phyloP scores from a whole-genome alignment of 2,113 vertebrate genomes.

The Apodemus speciosus region DNA sequence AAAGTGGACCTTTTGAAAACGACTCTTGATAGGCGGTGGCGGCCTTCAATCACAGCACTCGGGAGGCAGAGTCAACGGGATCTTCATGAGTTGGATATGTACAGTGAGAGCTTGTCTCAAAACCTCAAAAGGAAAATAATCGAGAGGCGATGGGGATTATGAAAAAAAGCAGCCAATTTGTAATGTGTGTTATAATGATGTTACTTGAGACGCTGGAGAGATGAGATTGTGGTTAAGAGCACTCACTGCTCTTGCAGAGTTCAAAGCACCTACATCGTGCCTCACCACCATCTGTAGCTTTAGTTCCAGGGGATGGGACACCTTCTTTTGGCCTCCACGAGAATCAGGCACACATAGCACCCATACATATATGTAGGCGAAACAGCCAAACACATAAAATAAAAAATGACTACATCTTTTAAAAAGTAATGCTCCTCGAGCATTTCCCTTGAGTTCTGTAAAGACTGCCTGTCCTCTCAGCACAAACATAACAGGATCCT shows the following conservation, averaged over 20 bases:
- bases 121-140: constrained; percentile 3
- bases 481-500: neutral
- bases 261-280: neutral
- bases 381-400: neutral
- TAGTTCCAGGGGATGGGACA: neutral
- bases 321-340: neutral
- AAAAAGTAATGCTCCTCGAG: neutral
- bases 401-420: neutral
- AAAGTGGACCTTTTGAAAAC: too few relatives aligned
- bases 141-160: neutral
- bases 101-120: neutral
- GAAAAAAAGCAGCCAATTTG: constrained; percentile 4
- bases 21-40: too few relatives aligned
- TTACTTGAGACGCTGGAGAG: neutral
- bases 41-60: neutral
- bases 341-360: neutral
- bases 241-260: neutral
- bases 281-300: neutral
- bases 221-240: neutral
- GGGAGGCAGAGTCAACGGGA: neutral
- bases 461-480: constrained; percentile 4
- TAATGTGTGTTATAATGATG: constrained; percentile 21
- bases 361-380: neutral
- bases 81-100: neutral
- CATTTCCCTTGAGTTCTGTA: neutral